Evolutionary conservation across 1,140 invertebrate species (phyloP).

Genomic region (silkworm (Bombyx mori)): ASM3026992v2 NC_085110.1:18804501-18805000

Average conservation of each 20-base stretch:
- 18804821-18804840: constrained; percentile 72
- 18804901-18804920: constrained; percentile 74
- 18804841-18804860: constrained; percentile 88
- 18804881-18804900: constrained; percentile 90
- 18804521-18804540: constrained; percentile 7
- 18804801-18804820: constrained; percentile 81
- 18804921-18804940: constrained; percentile 76
- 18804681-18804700: constrained; percentile 80
- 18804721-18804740: constrained; percentile 78
- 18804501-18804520: constrained; percentile 21
- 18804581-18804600: constrained; percentile 71
- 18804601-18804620: constrained; percentile 70
- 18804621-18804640: constrained; percentile 80
- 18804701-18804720: constrained; percentile 66
- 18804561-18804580: constrained; percentile 6
- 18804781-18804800: constrained; percentile 76
- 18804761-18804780: constrained; percentile 80
- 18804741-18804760: constrained; percentile 76
- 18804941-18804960: constrained; percentile 86
- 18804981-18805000: constrained; percentile 88
- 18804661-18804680: constrained; percentile 78
- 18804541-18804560: constrained; percentile 8
- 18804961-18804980: constrained; percentile 90
- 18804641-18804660: constrained; percentile 75
- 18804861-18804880: constrained; percentile 88